phyloP scores from a whole-genome alignment of 2,888 invertebrate genomes.

The Terebella lapidaria region DNA sequence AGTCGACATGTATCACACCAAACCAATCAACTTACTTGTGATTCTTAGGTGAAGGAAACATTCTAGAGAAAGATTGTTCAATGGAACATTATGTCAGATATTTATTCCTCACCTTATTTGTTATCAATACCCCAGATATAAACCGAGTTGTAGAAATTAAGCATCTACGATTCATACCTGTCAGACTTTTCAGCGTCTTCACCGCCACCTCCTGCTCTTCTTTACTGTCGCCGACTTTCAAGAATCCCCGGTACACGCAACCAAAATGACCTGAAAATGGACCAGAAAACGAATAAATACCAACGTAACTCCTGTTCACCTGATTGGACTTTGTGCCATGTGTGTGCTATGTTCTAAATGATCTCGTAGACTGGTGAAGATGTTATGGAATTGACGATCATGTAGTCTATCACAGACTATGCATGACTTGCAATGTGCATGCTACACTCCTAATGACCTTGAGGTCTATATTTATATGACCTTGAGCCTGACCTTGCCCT shows the following conservation, averaged over 20 bases:
- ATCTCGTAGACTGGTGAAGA: no score
- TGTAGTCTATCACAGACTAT: no score
- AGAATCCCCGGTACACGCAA: conserved; percentile 43
- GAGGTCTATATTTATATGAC: no score
- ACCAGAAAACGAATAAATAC: not conserved
- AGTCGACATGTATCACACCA: not conserved
- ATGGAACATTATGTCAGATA: not conserved
- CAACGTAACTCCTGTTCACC: no score
- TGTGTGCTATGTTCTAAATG: no score
- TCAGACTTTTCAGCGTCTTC: conserved; percentile 41
- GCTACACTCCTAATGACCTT: no score
- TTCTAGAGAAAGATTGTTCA: no score
- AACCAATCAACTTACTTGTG: not conserved
- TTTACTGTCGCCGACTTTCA: conserved; percentile 37
- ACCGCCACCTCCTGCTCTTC: conserved; percentile 46
- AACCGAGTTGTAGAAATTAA: no score
- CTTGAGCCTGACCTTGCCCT: conserved; percentile 44
- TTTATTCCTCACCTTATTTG: not conserved
- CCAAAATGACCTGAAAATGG: conserved; percentile 50
- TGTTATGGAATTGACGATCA: no score
- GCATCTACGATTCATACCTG: conserved; percentile 22
- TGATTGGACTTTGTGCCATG: no score
- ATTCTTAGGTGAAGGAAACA: not conserved
- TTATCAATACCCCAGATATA: not conserved
- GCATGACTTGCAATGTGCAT: no score